Base-by-base conservation (phyloP, 2,888 invertebrate genomes). In the Drosophila kuntzei region DNA sequence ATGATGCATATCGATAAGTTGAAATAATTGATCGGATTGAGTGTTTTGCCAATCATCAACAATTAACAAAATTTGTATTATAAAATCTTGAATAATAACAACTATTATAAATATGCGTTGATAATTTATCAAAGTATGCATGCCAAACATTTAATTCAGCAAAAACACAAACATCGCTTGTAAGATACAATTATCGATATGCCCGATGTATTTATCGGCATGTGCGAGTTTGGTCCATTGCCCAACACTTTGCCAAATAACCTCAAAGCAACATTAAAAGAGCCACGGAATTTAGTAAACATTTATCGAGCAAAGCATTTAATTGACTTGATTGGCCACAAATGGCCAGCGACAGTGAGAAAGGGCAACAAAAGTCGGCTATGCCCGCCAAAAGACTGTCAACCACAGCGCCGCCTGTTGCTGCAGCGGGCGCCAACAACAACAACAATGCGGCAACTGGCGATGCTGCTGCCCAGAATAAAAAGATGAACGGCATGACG, bases 331-430 rank as follows among this genome's bases (percentile, higher is more conserved):
- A 20, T 43, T 36, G 50, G 71, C 37, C 39, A 25, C 43, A 41
- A n/a, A 60, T 69, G 78, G 70, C 70, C 66, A 63, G 53, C 49
- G 63, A 57, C 16, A 70, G 22, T 32, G 68, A 29, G 3, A 49
- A 46, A 5, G 58, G 25, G 16, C 32, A 36, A 2, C 39, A 16
- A 37, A 51, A 50, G 27, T 11, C 41, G 20, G 54, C 49, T 12
- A 79, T 85, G 79, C 71, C 82, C 63, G 76, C 73, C 7, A 79
- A 87, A 58, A 68, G 70, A 71, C 27, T 80, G 77, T 76, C 78
- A 75, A 55, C 68, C 65, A 65, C 64, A 34, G 22, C 61, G 1
- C 43, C 46, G 18, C 47, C 84, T 51, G 55, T 62, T 44, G 47
- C 68, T 22, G 57, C 44, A 9, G 39, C 54, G 16, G 49, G 32